Conservation (phyloP, 2,888 invertebrate genomes). For the Tortrix viridana region DNA sequence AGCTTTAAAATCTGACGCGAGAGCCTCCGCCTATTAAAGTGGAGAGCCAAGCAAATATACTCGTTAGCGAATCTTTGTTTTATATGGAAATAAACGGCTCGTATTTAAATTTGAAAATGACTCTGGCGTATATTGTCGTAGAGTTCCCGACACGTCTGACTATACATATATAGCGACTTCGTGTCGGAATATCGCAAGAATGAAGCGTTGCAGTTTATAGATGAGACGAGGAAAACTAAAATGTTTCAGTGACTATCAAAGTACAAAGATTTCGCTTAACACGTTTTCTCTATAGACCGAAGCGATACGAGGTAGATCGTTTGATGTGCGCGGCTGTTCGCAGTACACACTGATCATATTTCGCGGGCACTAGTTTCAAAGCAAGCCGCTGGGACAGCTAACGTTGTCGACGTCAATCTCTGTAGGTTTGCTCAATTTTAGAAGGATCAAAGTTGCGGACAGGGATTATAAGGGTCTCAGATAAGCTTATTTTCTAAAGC, state of each 20-base stretch:
- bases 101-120: constrained; percentile 26
- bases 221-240: constrained; percentile 44
- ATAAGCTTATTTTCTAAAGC: constrained; percentile 78
- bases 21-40: constrained; percentile 44
- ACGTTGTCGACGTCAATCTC: constrained; percentile 79
- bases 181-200: constrained; percentile 38
- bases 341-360: constrained; percentile 50
- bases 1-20: constrained; percentile 47
- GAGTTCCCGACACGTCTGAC: background rate
- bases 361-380: constrained; percentile 61
- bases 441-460: constrained; percentile 79
- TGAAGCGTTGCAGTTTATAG: constrained; percentile 45
- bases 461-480: constrained; percentile 82
- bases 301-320: constrained; percentile 46
- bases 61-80: constrained; percentile 46
- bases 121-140: constrained; percentile 5
- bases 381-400: constrained; percentile 72
- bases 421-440: constrained; percentile 73
- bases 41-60: constrained; percentile 50
- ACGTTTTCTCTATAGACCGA: constrained; percentile 47
- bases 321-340: constrained; percentile 46
- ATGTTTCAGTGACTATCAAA: constrained; percentile 40
- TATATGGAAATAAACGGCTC: constrained; percentile 39
- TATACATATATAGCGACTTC: constrained; percentile 3
- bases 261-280: constrained; percentile 47